Base-by-base conservation (phyloP, 2,888 invertebrate species). In the Uloborus plumipes region DNA sequence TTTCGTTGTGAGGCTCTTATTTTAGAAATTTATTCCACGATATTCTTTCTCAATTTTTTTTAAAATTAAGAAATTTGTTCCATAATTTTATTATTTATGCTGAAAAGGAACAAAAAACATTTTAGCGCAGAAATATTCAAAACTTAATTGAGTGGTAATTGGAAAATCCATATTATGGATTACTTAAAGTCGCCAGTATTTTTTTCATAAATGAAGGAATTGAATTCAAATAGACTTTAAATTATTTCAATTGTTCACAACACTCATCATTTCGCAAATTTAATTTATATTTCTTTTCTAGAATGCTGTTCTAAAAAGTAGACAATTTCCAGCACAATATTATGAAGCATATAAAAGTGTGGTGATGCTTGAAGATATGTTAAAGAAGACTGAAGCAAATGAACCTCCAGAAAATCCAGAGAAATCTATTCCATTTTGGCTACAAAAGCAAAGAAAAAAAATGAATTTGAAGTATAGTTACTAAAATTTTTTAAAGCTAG, bases 291-390 rank as follows among this genome's bases (percentile, higher is more conserved):
- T 64, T 49, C 22, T 58, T 51, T 58, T 50, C 16, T 53, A 84
- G 75, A 84, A 71, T 22, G 77, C 85, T 47, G 84, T 86, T 14
- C 49, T 88, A 64, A 88, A 89, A 86, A 89, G 90, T 85, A 88
- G 88, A 69, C 90, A 90, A 87, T 89, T 90, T 85, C 90, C 90
- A 20, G 89, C 90, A 86, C 86, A 89, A 18, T 90, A 90, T 86
- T 89, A 89, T 87, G 88, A 89, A 20, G 90, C 90, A 15, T 90
- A 88, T 86, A 88, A 88, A 84, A 89, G 88, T 13, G 86, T 90
- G 50, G 86, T 86, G 59, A 86, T 88, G 26, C 86, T 90, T 55
- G 49, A 70, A 58, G 26, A 66, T 16, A 49, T 61, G 20, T 20
- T 39, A 13, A 50, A 50, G 16, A 18, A 49, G 22, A 49, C n/a